Evolutionary conservation across 1,140 invertebrate genomes (phyloP), one percentile per base, ranked within the genome.

Genomic region (Ectropis grisescens): DNA sequence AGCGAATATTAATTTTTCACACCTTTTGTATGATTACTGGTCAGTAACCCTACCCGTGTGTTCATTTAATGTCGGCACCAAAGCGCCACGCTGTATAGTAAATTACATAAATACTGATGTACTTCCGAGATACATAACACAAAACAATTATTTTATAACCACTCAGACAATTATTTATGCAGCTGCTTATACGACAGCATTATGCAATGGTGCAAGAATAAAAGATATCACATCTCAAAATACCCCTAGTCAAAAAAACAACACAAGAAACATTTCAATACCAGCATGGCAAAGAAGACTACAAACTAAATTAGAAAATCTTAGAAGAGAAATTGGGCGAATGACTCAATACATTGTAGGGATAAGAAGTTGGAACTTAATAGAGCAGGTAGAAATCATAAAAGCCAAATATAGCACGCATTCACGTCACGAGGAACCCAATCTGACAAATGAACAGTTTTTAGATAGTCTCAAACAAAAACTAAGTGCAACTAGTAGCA

Each of bases 381-480:
- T 13, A 19, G 30, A 22, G 19, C 9, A 29, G 11, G 13, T 42
- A 22, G 16, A 22, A 1, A 10, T 22, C 11, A 42, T 42, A 28
- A 32, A n/a, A 11, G 9, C 27, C 31, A 8, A 28, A 23, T 42
- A 42, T 2, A 31, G 16, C 19, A 42, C 32, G 8, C 40, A 42
- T 14, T 25, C 38, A 11, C 2, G 10, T 25, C 32, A 41, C 13
- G 38, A 37, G 30, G 13, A 34, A 7, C 19, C 19, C 1, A 44
- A 44, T 15, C 25, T 22, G 15, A 8, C 29, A 9, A 11, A 16
- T n/a, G 2, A 9, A 26, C 32, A 41, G 2, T 12, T 10, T n/a
- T n/a, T 41, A 8, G 38, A 41, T n/a, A 41, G 32, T 14, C 22
- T 41, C 2, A 41, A 47, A 35, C 41, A 49, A 22, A 22, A 35